These are phyloP conservation scores for Gymnopithys bicolor DNA, from an alignment of 2,797 vertebrate genomes.

Conservation along the genomic window DNA sequence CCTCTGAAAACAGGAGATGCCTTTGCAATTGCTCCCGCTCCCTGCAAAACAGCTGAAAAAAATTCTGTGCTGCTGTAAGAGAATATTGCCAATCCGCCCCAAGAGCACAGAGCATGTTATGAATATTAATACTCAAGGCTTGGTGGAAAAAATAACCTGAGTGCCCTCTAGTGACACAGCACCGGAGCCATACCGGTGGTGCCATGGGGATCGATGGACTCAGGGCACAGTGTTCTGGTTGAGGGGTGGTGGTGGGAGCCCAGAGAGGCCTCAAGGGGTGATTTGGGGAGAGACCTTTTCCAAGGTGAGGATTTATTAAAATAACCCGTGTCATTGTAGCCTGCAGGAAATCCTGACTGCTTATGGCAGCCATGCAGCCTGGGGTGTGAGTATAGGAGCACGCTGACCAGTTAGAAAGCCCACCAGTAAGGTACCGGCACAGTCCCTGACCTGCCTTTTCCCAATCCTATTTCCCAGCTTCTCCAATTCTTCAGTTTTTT, in stretches of 20 bases:
- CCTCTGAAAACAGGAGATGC: background rate
- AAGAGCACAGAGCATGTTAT: background rate
- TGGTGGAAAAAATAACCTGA: conserved; percentile 18
- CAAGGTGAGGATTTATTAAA: background rate
- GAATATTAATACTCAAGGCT: background rate
- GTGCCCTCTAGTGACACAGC: conserved; percentile 65
- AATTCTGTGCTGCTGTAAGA: background rate
- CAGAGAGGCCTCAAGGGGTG: background rate
- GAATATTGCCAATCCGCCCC: background rate
- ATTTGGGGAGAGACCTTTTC: background rate
- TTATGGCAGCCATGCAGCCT: fast-evolving
- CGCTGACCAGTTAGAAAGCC: background rate
- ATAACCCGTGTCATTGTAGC: background rate
- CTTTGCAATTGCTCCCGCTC: background rate
- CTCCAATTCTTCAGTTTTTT: background rate
- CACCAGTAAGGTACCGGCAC: fast-evolving
- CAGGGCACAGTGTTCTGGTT: fast-evolving
- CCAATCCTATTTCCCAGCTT: background rate
- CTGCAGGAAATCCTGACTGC: background rate
- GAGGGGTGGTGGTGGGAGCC: background rate
- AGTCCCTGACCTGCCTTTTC: background rate
- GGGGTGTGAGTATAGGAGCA: fast-evolving
- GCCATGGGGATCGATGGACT: fast-evolving
- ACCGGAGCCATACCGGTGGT: background rate
- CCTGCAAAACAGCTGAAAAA: background rate